Evolutionary conservation across 2,113 vertebrate species (phyloP), one percentile per base, ranked within the genome.

Genomic region (Tetrao urogallus): DNA sequence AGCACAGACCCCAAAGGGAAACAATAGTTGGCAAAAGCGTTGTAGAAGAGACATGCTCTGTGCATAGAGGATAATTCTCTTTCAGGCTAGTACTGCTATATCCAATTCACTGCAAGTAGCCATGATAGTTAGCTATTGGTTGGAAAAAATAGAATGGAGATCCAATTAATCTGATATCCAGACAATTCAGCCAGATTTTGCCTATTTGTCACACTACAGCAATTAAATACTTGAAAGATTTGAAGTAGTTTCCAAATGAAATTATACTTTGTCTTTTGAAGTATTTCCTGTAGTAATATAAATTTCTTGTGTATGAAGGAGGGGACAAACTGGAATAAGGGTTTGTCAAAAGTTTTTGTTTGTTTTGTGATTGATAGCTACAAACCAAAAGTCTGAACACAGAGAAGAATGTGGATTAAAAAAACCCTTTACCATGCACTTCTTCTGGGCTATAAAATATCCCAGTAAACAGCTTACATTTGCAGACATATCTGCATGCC

Each of bases 91-190:
- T 65, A 30, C 30, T 87, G 19, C 40, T 57, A 3, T 40, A 48
- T 92, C 66, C 82, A 38, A 4, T 1, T 38, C 63, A 36, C 52
- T 78, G 52, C 20, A 71, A 72, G 36, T 94, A 90, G 58, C 42
- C 12, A 13, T 66, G 93, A 67, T 82, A 45, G 34, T 7, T 96
- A 82, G 80, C 82, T 58, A n/a, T 88, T 73, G 78, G 78, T 48
- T 64, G 65, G 43, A 38, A 71, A 58, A 93, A 89, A 78, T 30
- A 80, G 93, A 91, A 91, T 48, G 25, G 17, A 87, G 12, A 71
- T 93, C 84, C 83, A 77, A 57, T 90, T 64, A 84, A 32, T 43
- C 40, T 80, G 14, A 81, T 72, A 75, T 96, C 91, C 66, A 70
- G 67, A 91, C 67, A 82, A 89, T 95, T 89, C 82, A 84, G 25